Base-by-base conservation (phyloP, 2,113 vertebrate species). In the Antennarius striatus region DNA sequence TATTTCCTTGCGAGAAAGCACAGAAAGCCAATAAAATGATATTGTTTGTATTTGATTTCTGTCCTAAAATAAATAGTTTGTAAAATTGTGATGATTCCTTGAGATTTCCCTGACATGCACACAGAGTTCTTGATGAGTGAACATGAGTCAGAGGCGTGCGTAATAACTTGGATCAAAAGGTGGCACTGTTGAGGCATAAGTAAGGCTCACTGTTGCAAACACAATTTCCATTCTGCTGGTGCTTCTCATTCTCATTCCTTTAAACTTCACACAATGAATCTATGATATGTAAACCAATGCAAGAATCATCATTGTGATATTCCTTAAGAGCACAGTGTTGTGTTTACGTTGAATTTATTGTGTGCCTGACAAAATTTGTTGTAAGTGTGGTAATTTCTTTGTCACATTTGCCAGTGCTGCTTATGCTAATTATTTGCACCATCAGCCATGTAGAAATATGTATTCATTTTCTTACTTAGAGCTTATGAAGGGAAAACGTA, bases 1-100 rank as follows among this genome's bases (percentile, higher is more conserved):
- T 99, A 94, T 78, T 91, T 95, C 65, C 81, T 98, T 42, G 95
- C 95, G 32, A 94, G 87, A 52, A 73, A 82, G 45, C 95, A 95
- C 85, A 86, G 52, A 69, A 88, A 81, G 59, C 28, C 69, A 28
- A 32, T 52, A 3, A 81, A 68, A 22, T 48, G 42, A 85, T 50
- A 29, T 7, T 10, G 13, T 0, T 3, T 16, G 5, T 28, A 10
- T n/a, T 51, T 28, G 36, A 15, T 28, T 16, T 36, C 7, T 56
- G 11, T 4, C 11, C 11, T 15, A 43, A 14, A 16, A 36, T 4
- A 1, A 56, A 30, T 2, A 52, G 10, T 12, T 52, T 29, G 10
- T 17, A 1, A 28, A 29, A 29, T 3, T 2, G 2, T 36, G 14
- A 17, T 28, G 17, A 12, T 39, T 56, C 17, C 59, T 17, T 17